Evolutionary conservation across 2,797 vertebrate species (phyloP).

Genomic region (Varecia variegata): DNA sequence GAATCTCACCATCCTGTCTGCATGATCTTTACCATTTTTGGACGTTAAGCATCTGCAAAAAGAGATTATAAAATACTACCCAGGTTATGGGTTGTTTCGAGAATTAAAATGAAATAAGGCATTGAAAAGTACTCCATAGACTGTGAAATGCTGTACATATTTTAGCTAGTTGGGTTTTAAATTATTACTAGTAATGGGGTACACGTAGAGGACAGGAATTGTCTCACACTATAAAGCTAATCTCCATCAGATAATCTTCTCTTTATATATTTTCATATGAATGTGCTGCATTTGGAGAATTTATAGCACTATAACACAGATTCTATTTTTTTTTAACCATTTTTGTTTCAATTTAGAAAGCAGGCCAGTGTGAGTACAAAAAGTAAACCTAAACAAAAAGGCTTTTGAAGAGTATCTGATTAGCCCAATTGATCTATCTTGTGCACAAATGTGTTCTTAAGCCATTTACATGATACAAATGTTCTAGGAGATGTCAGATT

Average conservation of each 20-base stretch:
- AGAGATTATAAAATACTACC: slow-evolving; percentile 7
- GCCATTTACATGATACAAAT: background rate
- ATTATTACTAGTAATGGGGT: background rate
- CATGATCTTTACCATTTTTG: background rate
- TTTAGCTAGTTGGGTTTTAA: slow-evolving; percentile 32
- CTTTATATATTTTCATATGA: slow-evolving; percentile 13
- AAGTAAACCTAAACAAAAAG: slow-evolving; percentile 32
- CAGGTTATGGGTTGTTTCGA: background rate
- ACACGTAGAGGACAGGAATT: background rate
- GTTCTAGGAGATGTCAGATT: background rate
- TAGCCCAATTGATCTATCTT: slow-evolving; percentile 10
- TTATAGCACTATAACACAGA: background rate
- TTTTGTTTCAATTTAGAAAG: slow-evolving; percentile 45
- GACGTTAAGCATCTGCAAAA: background rate
- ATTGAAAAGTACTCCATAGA: background rate
- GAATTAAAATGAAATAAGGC: slow-evolving; percentile 36
- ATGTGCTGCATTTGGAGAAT: background rate
- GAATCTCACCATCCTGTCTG: background rate
- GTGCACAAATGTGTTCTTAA: background rate
- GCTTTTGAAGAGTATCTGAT: background rate
- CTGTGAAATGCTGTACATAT: background rate
- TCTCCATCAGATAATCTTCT: background rate
- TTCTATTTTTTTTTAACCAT: slow-evolving; percentile 23
- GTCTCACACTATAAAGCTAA: background rate
- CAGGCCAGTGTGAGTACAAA: background rate